Conservation (phyloP, 1,140 invertebrate genomes). For the Zaprionus lachaisei region DNA sequence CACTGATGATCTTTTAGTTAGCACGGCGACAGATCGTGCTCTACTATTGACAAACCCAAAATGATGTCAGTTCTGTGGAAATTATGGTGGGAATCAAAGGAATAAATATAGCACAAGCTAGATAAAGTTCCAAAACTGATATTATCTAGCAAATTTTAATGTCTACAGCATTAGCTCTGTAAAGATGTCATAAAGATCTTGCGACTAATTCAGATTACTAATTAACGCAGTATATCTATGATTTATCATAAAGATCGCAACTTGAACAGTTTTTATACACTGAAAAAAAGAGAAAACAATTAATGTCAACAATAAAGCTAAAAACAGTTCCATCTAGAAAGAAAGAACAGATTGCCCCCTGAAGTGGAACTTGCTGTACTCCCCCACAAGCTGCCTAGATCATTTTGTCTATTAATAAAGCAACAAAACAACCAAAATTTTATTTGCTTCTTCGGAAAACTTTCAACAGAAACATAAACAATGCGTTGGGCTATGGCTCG, state of each 20-base stretch:
- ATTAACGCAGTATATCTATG: neutral
- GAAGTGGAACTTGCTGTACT: constrained; percentile 34
- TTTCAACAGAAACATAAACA: constrained; percentile 75
- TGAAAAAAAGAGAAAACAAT: neutral
- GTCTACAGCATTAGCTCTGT: no score
- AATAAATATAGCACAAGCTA: neutral
- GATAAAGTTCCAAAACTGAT: neutral
- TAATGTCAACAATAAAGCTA: neutral
- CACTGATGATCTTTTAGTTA: constrained; percentile 63
- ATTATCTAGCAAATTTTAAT: neutral
- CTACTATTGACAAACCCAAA: constrained; percentile 16
- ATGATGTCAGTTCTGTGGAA: neutral
- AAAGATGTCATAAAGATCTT: no score
- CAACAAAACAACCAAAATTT: constrained; percentile 36
- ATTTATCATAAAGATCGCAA: neutral
- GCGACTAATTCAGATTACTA: no score
- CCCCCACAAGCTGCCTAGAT: constrained; percentile 14
- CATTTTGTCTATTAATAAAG: constrained; percentile 69
- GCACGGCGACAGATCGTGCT: constrained; percentile 58
- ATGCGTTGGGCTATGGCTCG: constrained; percentile 43
- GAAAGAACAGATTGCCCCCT: constrained; percentile 21
- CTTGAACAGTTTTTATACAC: neutral
- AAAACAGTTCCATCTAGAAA: constrained; percentile 1
- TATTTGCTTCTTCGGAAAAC: constrained; percentile 52
- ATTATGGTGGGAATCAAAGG: neutral